Base-by-base conservation (phyloP, 2,888 invertebrate genomes). In the Sipha maydis region DNA sequence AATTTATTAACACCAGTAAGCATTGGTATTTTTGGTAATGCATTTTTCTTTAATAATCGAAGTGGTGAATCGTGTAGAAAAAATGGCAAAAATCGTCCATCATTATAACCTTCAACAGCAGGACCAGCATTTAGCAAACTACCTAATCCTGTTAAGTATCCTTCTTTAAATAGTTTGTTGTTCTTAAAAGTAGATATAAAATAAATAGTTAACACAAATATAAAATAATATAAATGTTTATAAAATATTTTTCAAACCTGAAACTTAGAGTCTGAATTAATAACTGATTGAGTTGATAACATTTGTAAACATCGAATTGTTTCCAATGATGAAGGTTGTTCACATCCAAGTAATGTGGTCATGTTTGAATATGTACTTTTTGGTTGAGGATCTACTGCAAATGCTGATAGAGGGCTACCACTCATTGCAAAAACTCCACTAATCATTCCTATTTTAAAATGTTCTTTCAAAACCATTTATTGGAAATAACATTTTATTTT, bases 381-480 rank as follows among this genome's bases (percentile, higher is more conserved):
- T 0, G 96, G 95, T 85, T 94, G 93, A 38, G 94, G 92, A 90
- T 96, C 95, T 1, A 95, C 92, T 0, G 96, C 94, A 91, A 95
- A 95, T 56, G 95, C 94, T 0, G 96, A 96, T 3, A 96, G 92
- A 0, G 95, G 94, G 0, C 95, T 94, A 0, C 96, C 96, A 2
- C 96, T 96, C 93, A 96, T 94, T 0, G 96, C 95, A 17, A 95
- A 94, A 28, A 96, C 94, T 1, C 95, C 96, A 41, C 92, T 92
- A 48, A 93, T 91, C 61, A 91, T 90, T 89, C 92, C 93, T 93
- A 89, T 17, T 90, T 38, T 41, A 17, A 54, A 78, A 88, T 67
- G n/a, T 54, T 41, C 19, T 34, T 38, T 84, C 28, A 61, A 61
- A 61, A 54, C 31, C 11, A 76, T 75, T 31, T 17, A 48, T 48